phyloP scores from a whole-genome alignment of 2,113 vertebrate genomes.

The Cebidichthys violaceus region DNA sequence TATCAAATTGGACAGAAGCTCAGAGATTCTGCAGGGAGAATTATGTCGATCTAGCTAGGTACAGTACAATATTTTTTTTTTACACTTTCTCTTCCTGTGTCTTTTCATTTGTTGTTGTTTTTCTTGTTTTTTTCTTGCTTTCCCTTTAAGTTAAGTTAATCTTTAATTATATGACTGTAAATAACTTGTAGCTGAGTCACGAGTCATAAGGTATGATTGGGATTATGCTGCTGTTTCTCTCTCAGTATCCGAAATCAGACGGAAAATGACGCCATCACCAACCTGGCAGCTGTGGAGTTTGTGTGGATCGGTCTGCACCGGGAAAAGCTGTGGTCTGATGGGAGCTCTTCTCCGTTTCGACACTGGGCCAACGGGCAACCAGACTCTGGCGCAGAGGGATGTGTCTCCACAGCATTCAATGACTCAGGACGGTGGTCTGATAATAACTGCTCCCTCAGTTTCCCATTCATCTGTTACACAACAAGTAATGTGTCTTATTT shows the following conservation, averaged over 20 bases:
- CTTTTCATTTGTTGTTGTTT: too few relatives aligned
- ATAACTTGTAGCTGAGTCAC: too few relatives aligned
- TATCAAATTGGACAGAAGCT: constrained; percentile 15
- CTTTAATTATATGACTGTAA: neutral
- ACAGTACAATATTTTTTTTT: too few relatives aligned
- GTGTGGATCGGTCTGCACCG: constrained; percentile 56
- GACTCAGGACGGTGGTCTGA: constrained; percentile 45
- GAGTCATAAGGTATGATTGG: too few relatives aligned
- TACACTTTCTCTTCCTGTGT: neutral
- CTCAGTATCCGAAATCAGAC: constrained; percentile 40
- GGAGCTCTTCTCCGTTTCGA: constrained; percentile 38
- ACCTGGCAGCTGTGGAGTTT: accelerated
- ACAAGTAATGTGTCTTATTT: constrained; percentile 35
- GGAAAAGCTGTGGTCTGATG: constrained; percentile 54
- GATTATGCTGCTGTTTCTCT: neutral
- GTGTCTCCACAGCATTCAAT: constrained; percentile 22
- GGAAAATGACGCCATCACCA: constrained; percentile 12
- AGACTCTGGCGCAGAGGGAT: accelerated
- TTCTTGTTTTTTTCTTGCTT: neutral
- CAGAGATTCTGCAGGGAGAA: constrained; percentile 49
- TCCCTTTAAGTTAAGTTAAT: neutral
- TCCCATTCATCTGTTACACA: constrained; percentile 46
- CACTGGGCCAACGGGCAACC: neutral
- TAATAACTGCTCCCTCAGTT: constrained; percentile 4
- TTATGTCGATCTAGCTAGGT: constrained; percentile 52